Evolutionary conservation across 2,797 vertebrate species (phyloP).

Genomic region (Fundulus diaphanus): DNA sequence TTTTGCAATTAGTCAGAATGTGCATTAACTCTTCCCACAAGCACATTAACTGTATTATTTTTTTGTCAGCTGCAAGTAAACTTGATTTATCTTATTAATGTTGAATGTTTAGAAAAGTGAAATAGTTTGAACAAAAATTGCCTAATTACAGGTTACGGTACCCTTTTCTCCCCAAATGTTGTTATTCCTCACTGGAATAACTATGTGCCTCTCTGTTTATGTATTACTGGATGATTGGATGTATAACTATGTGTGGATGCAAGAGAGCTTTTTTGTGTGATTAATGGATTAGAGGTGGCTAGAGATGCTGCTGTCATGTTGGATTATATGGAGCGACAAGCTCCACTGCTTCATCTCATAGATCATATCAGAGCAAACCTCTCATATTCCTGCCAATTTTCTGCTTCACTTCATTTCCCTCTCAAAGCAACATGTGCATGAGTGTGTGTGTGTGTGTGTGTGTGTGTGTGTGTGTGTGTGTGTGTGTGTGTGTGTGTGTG

Average conservation of each 20-base stretch:
- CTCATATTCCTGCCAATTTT: conserved; percentile 65
- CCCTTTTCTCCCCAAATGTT: conserved; percentile 17
- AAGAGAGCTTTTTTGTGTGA: conserved; percentile 42
- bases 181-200: conserved; percentile 11
- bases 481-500: conserved; percentile 1
- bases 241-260: conserved; percentile 24
- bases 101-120: neutral
- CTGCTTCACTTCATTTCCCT: conserved; percentile 47
- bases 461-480: neutral
- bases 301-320: conserved; percentile 60
- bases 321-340: conserved; percentile 62
- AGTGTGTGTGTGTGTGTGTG: neutral
- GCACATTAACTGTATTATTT: neutral
- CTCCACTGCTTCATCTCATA: conserved; percentile 62
- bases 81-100: neutral
- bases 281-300: conserved; percentile 62
- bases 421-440: conserved; percentile 28
- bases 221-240: conserved; percentile 15
- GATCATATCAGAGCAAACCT: conserved; percentile 62
- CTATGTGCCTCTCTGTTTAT: conserved; percentile 19
- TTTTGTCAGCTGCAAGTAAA: neutral
- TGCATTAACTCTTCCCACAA: neutral
- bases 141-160: conserved; percentile 1
- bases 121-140: conserved; percentile 2
- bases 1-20: neutral